Conservation (phyloP, 2,888 invertebrate genomes). For the Microplitis deprimator region DNA sequence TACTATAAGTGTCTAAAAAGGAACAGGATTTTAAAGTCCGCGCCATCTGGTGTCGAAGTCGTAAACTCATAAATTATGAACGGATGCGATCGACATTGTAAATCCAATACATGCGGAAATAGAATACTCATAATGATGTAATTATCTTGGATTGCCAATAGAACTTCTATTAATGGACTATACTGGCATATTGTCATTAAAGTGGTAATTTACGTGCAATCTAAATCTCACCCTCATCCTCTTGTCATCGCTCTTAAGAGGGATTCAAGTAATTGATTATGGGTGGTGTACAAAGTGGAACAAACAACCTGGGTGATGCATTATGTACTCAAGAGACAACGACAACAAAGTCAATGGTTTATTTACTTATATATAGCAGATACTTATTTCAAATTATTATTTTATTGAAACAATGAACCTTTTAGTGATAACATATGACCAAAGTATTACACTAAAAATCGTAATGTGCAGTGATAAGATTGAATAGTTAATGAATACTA, state of each 20-base stretch:
- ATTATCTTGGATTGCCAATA: constrained; percentile 12
- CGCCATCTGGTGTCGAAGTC: constrained; percentile 28
- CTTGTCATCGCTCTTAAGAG: not conserved
- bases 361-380: constrained; percentile 27
- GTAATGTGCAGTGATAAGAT: too few species aligned
- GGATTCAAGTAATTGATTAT: constrained; percentile 49
- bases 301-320: constrained; percentile 67
- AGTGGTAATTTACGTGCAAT: constrained; percentile 30
- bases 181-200: constrained; percentile 13
- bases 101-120: not conserved
- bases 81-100: not conserved
- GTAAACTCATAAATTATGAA: not conserved
- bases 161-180: constrained; percentile 18
- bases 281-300: constrained; percentile 68
- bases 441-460: too few species aligned
- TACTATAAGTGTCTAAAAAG: not conserved
- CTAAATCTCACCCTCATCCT: constrained; percentile 5
- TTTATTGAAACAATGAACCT: not conserved
- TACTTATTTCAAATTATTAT: too few species aligned
- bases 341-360: constrained; percentile 65
- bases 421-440: not conserved
- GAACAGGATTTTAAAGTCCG: not conserved
- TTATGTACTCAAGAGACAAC: constrained; percentile 69
- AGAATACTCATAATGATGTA: not conserved
- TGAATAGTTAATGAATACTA: too few species aligned